Evolutionary conservation across 2,888 invertebrate genomes (phyloP).

Genomic region (Ennomos erosarius): DNA sequence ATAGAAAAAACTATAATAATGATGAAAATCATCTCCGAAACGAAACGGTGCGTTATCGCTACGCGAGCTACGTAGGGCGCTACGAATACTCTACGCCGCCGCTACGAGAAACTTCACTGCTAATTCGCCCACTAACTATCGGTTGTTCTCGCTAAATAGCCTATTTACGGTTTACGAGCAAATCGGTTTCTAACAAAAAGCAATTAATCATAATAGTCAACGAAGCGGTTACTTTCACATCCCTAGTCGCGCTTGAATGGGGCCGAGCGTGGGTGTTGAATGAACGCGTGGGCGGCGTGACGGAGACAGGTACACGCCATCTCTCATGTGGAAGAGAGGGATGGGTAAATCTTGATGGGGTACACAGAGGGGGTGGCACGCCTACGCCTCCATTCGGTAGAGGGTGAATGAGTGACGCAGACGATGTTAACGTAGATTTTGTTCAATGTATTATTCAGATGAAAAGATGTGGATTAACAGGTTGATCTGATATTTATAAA

Average conservation of each 20-base stretch:
- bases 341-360: constrained; percentile 15
- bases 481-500: constrained; percentile 10
- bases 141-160: constrained; percentile 9
- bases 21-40: no score
- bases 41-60: constrained; percentile 6
- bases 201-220: constrained; percentile 49
- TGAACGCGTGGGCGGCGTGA: constrained; percentile 65
- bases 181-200: constrained; percentile 34
- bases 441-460: constrained; percentile 23
- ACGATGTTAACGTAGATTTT: constrained; percentile 19
- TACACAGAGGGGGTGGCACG: constrained; percentile 39
- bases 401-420: constrained; percentile 70
- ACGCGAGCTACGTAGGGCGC: constrained; percentile 19
- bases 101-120: constrained; percentile 4
- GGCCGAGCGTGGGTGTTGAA: constrained; percentile 64
- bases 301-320: constrained; percentile 35
- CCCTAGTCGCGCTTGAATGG: constrained; percentile 63
- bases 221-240: constrained; percentile 39
- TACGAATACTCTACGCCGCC: constrained; percentile 8
- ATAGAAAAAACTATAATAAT: no score
- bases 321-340: constrained; percentile 22
- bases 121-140: constrained; percentile 12
- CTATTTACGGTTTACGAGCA: constrained; percentile 18
- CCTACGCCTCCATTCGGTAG: constrained; percentile 49
- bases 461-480: constrained; percentile 31